Evolutionary conservation across 2,888 invertebrate species (phyloP), one percentile per base, ranked within the genome.

Genomic region (Erpobdella octoculata): DNA sequence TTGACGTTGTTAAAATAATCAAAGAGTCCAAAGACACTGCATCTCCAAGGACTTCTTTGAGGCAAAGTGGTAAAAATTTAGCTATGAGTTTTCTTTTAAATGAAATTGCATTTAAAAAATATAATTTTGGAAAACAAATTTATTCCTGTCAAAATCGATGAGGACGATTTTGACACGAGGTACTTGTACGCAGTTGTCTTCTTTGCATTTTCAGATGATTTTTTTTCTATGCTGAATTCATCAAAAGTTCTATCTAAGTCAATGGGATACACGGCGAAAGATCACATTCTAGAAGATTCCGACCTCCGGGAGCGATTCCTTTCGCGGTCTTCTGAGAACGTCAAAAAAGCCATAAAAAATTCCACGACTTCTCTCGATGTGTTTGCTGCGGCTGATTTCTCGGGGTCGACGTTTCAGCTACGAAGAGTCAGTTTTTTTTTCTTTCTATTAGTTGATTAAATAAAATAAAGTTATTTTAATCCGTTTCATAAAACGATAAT

Each of bases 1-100:
- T 81, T 6, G 80, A 82, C 71, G 81, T 83, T 72, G 77, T 80
- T 36, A 12, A 18, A 38, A 36, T 37, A 36, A 15, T 65, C 21
- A 2, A 67, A 33, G 67, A 46, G 33, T 21, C 35, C 25, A 1
- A 21, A 9, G 28, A 36, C 21, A 37, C n/a, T 58, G 37, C 25
- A 35, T 9, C n/a, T 21, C 6, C 21, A 36, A 15, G 65, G n/a
- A 21, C 18, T 33, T 8, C 12, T 37, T 36, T 5, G 9, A 36
- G n/a, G 9, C n/a, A n/a, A n/a, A n/a, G n/a, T n/a, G n/a, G n/a
- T n/a, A n/a, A n/a, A n/a, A n/a, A n/a, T n/a, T n/a, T n/a, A n/a
- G n/a, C n/a, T n/a, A n/a, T n/a, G n/a, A 35, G 2, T 37, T 36
- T 2, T 65, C 5, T 33, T 36, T 18, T 8, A 0, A 65, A 0